These are phyloP conservation scores for Lamellibrachia columna DNA, from an alignment of 2,888 invertebrate genomes.

Conservation along the genomic window DNA sequence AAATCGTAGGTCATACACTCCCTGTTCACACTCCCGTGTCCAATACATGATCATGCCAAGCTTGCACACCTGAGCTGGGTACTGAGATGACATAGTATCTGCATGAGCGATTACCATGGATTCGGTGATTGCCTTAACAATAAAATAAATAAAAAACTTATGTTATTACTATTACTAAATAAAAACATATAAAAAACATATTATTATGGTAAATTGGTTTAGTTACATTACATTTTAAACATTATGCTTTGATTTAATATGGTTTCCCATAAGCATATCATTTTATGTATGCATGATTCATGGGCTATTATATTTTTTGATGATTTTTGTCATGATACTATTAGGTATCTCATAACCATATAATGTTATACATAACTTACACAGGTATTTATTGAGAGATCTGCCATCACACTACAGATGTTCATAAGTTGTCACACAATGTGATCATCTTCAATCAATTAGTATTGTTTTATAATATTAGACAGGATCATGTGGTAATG, in stretches of 20 bases:
- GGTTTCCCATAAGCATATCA: background rate
- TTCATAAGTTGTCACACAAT: background rate
- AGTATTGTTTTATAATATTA: no score
- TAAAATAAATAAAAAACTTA: background rate
- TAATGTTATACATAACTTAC: no score
- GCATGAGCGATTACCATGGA: background rate
- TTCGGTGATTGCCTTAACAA: background rate
- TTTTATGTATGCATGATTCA: background rate
- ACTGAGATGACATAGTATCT: constrained; percentile 46
- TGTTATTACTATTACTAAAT: background rate
- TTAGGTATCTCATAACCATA: no score
- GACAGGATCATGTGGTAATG: no score
- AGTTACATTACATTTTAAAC: background rate
- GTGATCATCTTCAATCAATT: background rate
- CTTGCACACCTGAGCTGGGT: constrained; percentile 64
- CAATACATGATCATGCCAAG: constrained; percentile 63
- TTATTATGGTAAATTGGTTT: background rate
- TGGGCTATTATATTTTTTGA: no score
- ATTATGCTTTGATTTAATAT: background rate
- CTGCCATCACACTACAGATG: background rate
- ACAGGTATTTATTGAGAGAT: background rate
- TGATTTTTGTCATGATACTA: no score
- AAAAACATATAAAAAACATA: no score
- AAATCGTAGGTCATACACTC: constrained; percentile 60
- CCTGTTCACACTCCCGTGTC: constrained; percentile 63